These are phyloP conservation scores for Ariopsis seemanni DNA, from an alignment of 2,113 vertebrate genomes.

Conservation along the genomic window DNA sequence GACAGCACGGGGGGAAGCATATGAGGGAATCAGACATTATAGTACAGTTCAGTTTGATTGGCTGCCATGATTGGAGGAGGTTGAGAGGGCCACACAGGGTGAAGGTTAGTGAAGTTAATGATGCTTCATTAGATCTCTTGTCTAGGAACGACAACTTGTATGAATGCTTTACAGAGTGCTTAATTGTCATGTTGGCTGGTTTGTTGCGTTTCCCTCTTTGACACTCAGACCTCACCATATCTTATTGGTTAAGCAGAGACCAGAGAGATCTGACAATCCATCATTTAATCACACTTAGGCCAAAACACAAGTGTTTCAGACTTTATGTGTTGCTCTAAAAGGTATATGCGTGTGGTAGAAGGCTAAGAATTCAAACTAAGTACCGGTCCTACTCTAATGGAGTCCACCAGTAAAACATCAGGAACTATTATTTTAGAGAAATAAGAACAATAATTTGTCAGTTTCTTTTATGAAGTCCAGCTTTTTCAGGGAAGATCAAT, in stretches of 20 bases:
- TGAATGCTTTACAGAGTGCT: neutral
- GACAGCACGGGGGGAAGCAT: constrained; percentile 7
- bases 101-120: constrained; percentile 16
- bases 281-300: neutral
- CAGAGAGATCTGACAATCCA: neutral
- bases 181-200: neutral
- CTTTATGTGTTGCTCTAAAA: neutral
- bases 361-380: neutral
- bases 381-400: neutral
- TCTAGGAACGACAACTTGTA: constrained; percentile 12
- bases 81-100: neutral
- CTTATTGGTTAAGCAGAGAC: neutral
- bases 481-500: constrained; percentile 16
- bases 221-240: neutral
- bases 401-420: neutral
- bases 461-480: neutral
- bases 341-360: neutral
- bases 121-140: neutral
- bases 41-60: neutral
- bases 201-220: neutral
- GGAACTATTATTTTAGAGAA: neutral
- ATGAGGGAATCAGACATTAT: constrained; percentile 4
- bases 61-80: neutral
- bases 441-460: neutral
- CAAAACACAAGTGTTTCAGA: neutral